Evolutionary conservation across 2,888 invertebrate genomes (phyloP).

Genomic region (Pediacus dermestoides): DNA sequence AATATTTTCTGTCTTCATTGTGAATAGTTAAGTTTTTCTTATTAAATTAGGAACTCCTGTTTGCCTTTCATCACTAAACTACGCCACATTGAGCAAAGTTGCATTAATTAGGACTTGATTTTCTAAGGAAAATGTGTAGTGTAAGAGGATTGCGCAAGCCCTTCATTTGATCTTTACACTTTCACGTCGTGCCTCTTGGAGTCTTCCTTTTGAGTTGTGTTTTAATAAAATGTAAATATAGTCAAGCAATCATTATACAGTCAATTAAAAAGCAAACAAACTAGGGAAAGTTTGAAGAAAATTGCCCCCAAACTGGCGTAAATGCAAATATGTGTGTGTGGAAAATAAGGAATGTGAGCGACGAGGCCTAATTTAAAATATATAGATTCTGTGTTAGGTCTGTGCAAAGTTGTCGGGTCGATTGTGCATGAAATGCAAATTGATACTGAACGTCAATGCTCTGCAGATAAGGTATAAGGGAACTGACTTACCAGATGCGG

Average conservation of each 20-base stretch:
- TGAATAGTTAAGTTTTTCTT: too few relatives aligned
- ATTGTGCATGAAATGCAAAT: constrained; percentile 35
- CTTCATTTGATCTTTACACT: too few relatives aligned
- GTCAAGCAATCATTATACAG: neutral
- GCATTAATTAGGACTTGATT: too few relatives aligned
- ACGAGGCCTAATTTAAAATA: constrained; percentile 6
- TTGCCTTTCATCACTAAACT: too few relatives aligned
- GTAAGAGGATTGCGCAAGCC: too few relatives aligned
- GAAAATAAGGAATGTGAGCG: constrained; percentile 2
- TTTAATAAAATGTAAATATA: constrained; percentile 1
- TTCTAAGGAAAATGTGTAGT: too few relatives aligned
- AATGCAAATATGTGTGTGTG: too few relatives aligned
- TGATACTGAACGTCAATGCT: constrained; percentile 32
- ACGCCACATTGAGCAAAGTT: too few relatives aligned
- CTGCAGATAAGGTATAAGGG: constrained; percentile 21
- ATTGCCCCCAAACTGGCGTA: neutral
- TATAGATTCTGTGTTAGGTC: constrained; percentile 5
- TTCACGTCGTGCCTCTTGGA: too few relatives aligned
- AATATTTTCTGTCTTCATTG: too few relatives aligned
- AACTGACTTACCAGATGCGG: constrained; percentile 27
- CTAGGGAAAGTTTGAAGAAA: neutral
- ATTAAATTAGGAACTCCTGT: too few relatives aligned
- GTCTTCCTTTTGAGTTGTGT: too few relatives aligned
- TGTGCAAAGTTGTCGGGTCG: constrained; percentile 15
- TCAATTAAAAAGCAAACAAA: neutral